Evolutionary conservation across 2,113 vertebrate species (phyloP).

Genomic region (Neolamprologus sp.): DNA sequence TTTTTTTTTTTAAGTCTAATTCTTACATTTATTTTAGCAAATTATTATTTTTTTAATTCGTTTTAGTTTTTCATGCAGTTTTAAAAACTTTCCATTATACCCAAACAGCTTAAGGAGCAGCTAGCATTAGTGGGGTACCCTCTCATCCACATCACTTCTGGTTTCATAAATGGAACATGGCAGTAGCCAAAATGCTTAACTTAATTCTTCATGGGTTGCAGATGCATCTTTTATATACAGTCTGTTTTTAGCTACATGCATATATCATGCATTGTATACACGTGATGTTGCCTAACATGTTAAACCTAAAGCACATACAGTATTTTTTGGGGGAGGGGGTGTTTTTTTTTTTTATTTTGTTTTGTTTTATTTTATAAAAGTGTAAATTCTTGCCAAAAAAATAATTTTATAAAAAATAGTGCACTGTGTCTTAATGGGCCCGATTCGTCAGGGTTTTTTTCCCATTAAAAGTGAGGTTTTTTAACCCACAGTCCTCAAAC

Average conservation of each 20-base stretch:
- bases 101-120: neutral
- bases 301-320: neutral
- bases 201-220: neutral
- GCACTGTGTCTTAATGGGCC: neutral
- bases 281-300: neutral
- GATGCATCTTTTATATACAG: neutral
- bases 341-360: accelerated
- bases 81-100: neutral
- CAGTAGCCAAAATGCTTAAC: neutral
- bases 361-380: neutral
- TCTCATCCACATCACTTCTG: neutral
- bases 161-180: neutral
- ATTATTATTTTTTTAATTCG: neutral
- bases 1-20: neutral
- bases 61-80: neutral
- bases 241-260: neutral
- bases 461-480: neutral
- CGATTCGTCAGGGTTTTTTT: accelerated
- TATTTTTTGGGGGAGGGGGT: neutral
- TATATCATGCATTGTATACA: neutral
- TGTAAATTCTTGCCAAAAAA: neutral
- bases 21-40: neutral
- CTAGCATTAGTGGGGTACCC: neutral
- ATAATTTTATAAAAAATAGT: neutral
- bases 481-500: neutral